Conservation (phyloP, 2,797 vertebrate species). For the Sebastiscus albofasciatus region DNA sequence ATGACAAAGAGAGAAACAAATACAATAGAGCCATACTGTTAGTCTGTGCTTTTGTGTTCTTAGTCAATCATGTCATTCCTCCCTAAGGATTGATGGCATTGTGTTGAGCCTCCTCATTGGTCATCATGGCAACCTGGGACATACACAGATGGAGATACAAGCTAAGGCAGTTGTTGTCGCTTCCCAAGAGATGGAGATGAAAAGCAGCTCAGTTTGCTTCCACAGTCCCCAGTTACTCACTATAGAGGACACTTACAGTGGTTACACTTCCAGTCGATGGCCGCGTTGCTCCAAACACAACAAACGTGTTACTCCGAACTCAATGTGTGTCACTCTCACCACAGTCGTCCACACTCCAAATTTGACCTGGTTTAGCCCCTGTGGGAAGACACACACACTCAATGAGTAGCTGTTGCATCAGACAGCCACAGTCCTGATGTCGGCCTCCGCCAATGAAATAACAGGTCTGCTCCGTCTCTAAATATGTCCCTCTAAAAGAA, state of each 20-base stretch:
- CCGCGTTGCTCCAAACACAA: constrained; percentile 31
- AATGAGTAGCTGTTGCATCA: constrained; percentile 71
- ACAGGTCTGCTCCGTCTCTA: constrained; percentile 80
- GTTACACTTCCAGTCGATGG: neutral
- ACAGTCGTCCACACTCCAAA: constrained; percentile 46
- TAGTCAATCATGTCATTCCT: neutral
- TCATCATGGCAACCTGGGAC: neutral
- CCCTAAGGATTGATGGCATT: neutral
- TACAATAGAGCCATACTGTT: neutral
- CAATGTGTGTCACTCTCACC: constrained; percentile 47
- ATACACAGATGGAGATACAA: constrained; percentile 1
- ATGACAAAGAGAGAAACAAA: neutral
- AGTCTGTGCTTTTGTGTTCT: neutral
- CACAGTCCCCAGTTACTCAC: constrained; percentile 10
- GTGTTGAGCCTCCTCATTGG: neutral
- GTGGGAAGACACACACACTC: constrained; percentile 5
- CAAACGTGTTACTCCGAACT: constrained; percentile 36
- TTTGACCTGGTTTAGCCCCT: constrained; percentile 71
- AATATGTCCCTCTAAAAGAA: constrained; percentile 81
- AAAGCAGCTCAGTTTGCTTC: neutral
- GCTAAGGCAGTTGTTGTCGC: neutral
- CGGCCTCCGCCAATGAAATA: constrained; percentile 77
- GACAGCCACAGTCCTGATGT: constrained; percentile 68
- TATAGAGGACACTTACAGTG: neutral
- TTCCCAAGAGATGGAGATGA: neutral